Evolutionary conservation across 1,140 invertebrate species (phyloP).

Genomic region (Dendrolimus punctatus): DNA sequence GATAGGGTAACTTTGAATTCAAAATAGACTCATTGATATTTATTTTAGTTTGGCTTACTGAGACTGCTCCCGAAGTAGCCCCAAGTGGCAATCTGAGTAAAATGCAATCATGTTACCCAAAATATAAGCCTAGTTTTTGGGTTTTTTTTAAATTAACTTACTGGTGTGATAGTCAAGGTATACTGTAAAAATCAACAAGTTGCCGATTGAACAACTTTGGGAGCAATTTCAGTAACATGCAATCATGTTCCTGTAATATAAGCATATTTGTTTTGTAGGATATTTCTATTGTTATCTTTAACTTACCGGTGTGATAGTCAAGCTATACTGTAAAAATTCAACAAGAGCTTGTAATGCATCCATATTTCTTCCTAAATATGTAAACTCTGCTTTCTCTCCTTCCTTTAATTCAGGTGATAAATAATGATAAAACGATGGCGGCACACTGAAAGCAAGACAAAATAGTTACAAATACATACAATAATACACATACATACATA

Average conservation of each 20-base stretch:
- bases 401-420: slow-evolving; percentile 43
- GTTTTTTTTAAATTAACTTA: slow-evolving; percentile 19
- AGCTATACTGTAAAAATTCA: slow-evolving; percentile 75
- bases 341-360: slow-evolving; percentile 79
- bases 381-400: slow-evolving; percentile 35
- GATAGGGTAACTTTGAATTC: no score
- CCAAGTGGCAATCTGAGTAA: no score
- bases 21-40: no score
- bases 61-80: no score
- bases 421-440: slow-evolving; percentile 42
- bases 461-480: not conserved
- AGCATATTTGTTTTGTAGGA: no score
- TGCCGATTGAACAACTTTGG: no score
- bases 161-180: slow-evolving; percentile 67
- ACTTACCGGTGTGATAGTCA: slow-evolving; percentile 67
- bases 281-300: not conserved
- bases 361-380: slow-evolving; percentile 79
- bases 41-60: no score
- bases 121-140: no score
- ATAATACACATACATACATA: not conserved
- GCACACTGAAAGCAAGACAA: slow-evolving; percentile 39
- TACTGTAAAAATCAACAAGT: slow-evolving; percentile 79
- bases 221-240: no score
- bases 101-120: no score
- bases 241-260: no score